Percentiles rank a stretch among this genome's conserved stretches.
These are phyloP conservation scores for Mesorhabditis spiculigera DNA, from an alignment of 2,888 invertebrate genomes.

Conservation along the genomic window DNA sequence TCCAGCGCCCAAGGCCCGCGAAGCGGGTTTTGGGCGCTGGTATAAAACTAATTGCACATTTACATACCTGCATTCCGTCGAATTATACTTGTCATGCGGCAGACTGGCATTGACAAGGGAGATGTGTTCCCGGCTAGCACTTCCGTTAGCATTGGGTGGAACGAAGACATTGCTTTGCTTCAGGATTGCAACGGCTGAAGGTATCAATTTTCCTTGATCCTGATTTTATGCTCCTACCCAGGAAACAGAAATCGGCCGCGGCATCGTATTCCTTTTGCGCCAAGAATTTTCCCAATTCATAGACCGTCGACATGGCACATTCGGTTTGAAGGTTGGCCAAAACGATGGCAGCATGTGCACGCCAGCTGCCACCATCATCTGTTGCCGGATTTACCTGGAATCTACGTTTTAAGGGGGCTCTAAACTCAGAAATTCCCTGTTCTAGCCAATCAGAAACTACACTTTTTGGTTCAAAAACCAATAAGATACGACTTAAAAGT, in stretches of 20 bases:
- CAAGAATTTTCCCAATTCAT: conserved; percentile 46
- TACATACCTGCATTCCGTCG: neutral
- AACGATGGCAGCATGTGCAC: conserved; percentile 91
- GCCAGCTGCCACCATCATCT: conserved; percentile 76
- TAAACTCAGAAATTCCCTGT: neutral
- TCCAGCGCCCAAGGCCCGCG: no score
- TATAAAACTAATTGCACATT: no score
- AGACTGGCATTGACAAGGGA: conserved; percentile 49
- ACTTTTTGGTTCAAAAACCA: no score
- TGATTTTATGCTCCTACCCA: conserved; percentile 61
- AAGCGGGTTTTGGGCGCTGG: no score
- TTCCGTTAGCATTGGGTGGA: neutral
- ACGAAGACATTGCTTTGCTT: no score
- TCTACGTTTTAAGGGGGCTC: neutral
- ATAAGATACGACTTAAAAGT: no score
- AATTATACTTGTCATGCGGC: conserved; percentile 41
- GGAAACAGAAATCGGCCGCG: conserved; percentile 92
- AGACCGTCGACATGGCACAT: conserved; percentile 45
- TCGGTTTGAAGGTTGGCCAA: conserved; percentile 63
- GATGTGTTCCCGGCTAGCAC: conserved; percentile 37
- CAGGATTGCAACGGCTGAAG: neutral
- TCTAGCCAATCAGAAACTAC: no score
- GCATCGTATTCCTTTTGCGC: conserved; percentile 73
- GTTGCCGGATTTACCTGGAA: conserved; percentile 36
- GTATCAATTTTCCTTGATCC: neutral